A percentile compares a stretch with the other conserved stretches of the same genome.
These are phyloP conservation scores for Tetragonula clypearis DNA, from an alignment of 1,140 invertebrate species.

Conservation along the genomic window DNA sequence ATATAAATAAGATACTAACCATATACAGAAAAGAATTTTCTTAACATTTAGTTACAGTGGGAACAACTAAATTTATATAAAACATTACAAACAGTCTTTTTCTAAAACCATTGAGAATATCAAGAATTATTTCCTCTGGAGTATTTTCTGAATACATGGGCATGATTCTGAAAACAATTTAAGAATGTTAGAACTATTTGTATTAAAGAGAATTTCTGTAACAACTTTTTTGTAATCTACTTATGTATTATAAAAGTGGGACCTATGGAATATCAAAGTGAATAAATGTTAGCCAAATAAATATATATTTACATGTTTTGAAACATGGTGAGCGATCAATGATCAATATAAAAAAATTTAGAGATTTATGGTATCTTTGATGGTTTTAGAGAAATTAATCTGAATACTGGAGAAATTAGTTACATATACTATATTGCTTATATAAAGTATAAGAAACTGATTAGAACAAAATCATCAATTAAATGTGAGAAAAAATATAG, in stretches of 20 bases:
- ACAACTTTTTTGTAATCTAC: neutral
- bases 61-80: neutral
- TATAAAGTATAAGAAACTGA: neutral
- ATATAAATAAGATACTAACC: neutral
- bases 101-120: slow-evolving; percentile 4
- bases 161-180: neutral
- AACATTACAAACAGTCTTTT: neutral
- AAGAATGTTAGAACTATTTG: neutral
- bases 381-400: neutral
- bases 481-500: neutral
- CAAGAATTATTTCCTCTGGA: neutral
- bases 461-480: neutral
- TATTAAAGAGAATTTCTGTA: neutral
- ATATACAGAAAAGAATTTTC: neutral
- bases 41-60: neutral
- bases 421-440: neutral
- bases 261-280: neutral
- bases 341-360: neutral
- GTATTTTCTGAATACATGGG: neutral
- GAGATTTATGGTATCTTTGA: neutral
- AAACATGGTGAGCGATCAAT: neutral
- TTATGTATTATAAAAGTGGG: neutral
- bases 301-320: neutral
- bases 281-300: neutral
- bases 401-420: neutral